phyloP scores from a whole-genome alignment of 2,113 vertebrate genomes.

The Platanista minor region DNA sequence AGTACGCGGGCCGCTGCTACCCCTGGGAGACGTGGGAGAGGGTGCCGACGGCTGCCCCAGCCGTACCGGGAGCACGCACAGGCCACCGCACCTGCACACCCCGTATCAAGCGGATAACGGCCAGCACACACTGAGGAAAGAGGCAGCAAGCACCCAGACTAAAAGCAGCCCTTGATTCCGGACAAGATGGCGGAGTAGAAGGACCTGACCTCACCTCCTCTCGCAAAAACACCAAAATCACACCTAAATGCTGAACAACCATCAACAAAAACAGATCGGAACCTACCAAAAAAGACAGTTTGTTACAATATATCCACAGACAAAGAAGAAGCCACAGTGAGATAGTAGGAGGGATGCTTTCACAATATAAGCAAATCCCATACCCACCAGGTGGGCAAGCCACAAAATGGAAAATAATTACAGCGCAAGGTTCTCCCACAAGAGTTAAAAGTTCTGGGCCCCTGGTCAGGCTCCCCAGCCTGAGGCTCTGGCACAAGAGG shows the following conservation, averaged over 20 bases:
- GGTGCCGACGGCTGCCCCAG: not conserved
- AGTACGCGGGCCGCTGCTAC: not conserved
- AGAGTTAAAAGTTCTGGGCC: not conserved
- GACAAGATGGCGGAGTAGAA: not conserved
- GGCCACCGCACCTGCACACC: not conserved
- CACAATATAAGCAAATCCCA: not conserved
- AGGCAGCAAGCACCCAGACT: not conserved
- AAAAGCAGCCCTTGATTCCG: not conserved
- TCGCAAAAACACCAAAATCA: not conserved
- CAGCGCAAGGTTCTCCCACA: not conserved
- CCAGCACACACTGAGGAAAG: not conserved
- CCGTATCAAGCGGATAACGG: fast-evolving
- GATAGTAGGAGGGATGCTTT: fast-evolving
- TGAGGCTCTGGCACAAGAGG: not conserved
- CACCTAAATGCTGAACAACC: not conserved
- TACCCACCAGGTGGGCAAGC: not conserved
- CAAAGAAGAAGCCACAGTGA: not conserved
- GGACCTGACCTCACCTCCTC: not conserved
- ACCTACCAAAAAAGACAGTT: not conserved
- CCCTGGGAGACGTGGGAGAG: fast-evolving
- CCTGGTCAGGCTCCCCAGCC: not conserved
- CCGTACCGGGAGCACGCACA: fast-evolving
- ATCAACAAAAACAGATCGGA: not conserved
- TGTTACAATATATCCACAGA: not conserved
- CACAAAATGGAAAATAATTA: not conserved